Percentiles rank a stretch among this genome's conserved stretches.
phyloP scores from a whole-genome alignment of 2,888 invertebrate species.

The Yponomeuta malinellus region DNA sequence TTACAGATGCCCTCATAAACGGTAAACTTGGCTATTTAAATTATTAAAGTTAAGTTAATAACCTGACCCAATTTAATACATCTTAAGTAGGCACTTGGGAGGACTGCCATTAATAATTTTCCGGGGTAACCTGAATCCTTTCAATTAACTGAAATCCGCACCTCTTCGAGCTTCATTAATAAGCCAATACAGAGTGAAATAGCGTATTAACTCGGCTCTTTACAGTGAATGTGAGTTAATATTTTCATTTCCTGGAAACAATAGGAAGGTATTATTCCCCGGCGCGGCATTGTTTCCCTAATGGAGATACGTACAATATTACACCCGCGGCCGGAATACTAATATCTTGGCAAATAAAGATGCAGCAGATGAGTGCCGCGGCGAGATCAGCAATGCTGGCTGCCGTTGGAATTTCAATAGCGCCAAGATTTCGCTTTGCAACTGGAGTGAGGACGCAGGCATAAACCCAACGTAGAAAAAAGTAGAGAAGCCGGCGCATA shows the following conservation, averaged over 20 bases:
- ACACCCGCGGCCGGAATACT: constrained; percentile 34
- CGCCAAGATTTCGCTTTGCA: not conserved
- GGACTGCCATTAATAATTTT: not conserved
- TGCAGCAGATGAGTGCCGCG: not conserved
- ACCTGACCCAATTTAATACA: not conserved
- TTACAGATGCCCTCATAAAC: not conserved
- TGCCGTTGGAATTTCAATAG: constrained; percentile 1
- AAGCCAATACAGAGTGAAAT: constrained; percentile 19
- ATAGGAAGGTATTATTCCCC: constrained; percentile 28
- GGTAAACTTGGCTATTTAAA: not conserved
- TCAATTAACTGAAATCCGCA: constrained; percentile 26
- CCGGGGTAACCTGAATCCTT: not conserved
- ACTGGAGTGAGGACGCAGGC: not conserved
- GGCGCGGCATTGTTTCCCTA: constrained; percentile 23
- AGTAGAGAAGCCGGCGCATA: too few species aligned
- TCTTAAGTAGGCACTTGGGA: not conserved
- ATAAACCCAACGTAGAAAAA: too few species aligned
- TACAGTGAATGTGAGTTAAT: constrained; percentile 17
- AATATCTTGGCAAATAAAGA: constrained; percentile 33
- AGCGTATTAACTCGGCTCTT: not conserved
- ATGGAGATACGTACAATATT: constrained; percentile 26
- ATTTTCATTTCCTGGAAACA: constrained; percentile 30
- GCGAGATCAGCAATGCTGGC: not conserved
- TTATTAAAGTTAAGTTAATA: not conserved
- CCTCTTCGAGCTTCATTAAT: constrained; percentile 38